Conservation (phyloP, 2,888 invertebrate genomes). For the Andrena marginata region DNA sequence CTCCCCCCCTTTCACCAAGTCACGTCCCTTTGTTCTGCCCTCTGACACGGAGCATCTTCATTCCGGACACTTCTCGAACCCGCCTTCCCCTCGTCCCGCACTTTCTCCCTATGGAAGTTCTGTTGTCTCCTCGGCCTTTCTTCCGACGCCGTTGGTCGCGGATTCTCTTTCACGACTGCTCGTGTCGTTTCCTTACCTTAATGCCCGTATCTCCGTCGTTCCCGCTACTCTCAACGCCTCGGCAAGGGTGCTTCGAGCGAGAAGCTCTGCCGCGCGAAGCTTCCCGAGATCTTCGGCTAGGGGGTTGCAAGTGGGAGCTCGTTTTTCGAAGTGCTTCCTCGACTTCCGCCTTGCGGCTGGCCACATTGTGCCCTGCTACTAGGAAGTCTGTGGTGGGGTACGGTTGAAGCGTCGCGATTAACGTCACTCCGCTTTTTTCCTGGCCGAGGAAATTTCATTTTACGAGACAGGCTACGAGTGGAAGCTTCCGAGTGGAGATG, state of each 20-base stretch:
- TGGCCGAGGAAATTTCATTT: conserved; percentile 18
- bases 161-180: conserved; percentile 7
- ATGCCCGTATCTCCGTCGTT: neutral
- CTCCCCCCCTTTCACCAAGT: conserved; percentile 7
- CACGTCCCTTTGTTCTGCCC: conserved; percentile 3
- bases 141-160: neutral
- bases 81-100: neutral
- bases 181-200: neutral
- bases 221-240: neutral
- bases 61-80: neutral
- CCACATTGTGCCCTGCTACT: conserved; percentile 8
- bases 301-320: conserved; percentile 30
- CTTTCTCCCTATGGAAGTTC: neutral
- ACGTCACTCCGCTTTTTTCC: conserved; percentile 13
- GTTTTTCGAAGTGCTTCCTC: conserved; percentile 51
- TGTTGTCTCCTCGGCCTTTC: neutral
- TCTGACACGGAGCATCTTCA: neutral
- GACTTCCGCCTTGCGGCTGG: conserved; percentile 28
- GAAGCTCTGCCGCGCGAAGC: neutral
- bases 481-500: conserved; percentile 8
- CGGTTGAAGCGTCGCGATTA: conserved; percentile 20
- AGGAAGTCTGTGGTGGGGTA: neutral
- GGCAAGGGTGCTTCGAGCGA: neutral
- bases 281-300: too few relatives aligned
- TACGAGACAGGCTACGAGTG: neutral